Conservation (phyloP, 2,888 invertebrate genomes). For the Nebria brevicollis region DNA sequence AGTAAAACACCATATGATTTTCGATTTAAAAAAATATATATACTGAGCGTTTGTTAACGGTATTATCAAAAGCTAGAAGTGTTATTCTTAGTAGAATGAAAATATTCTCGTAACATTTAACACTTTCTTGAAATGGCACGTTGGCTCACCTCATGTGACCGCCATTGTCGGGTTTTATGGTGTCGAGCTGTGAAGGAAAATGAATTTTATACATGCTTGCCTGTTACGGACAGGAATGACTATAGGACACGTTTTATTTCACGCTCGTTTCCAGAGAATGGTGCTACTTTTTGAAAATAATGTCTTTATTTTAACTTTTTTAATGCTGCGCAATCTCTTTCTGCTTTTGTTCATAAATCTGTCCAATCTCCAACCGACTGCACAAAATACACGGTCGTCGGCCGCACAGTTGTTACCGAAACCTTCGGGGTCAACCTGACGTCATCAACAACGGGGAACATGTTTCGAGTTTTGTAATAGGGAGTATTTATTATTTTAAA, state of each 20-base stretch:
- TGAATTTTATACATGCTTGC: slow-evolving; percentile 46
- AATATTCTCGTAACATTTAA: slow-evolving; percentile 18
- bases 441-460: slow-evolving; percentile 15
- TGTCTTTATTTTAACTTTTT: slow-evolving; percentile 45
- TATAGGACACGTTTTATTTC: slow-evolving; percentile 44
- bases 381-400: background rate
- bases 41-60: too few relatives aligned
- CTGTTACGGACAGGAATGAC: slow-evolving; percentile 45
- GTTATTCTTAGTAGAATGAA: background rate
- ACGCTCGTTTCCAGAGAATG: slow-evolving; percentile 42
- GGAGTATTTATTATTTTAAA: slow-evolving; percentile 21
- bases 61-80: background rate
- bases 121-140: slow-evolving; percentile 19
- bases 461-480: background rate
- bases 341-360: slow-evolving; percentile 44
- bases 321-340: slow-evolving; percentile 16
- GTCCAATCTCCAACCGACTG: slow-evolving; percentile 28
- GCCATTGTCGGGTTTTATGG: slow-evolving; percentile 31
- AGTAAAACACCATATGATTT: too few relatives aligned
- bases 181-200: slow-evolving; percentile 20
- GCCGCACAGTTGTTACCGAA: background rate
- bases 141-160: slow-evolving; percentile 12
- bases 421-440: slow-evolving; percentile 30
- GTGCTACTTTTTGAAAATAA: slow-evolving; percentile 45
- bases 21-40: too few relatives aligned